Evolutionary conservation across 2,113 vertebrate species (phyloP), one percentile per base, ranked within the genome.

Genomic region (Hippocampus barbouri): DNA sequence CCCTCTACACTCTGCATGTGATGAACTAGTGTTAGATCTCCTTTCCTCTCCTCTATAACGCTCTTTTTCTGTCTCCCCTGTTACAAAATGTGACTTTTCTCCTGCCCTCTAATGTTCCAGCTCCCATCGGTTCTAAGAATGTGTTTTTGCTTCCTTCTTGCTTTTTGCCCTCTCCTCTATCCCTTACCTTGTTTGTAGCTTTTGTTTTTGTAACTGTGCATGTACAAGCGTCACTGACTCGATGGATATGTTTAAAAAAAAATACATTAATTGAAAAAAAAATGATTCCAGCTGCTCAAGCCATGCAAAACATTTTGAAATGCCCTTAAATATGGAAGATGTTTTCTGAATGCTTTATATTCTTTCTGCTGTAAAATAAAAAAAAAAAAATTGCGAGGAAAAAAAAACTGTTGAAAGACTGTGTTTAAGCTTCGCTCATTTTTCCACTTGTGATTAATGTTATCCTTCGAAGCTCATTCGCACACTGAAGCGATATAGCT

Each of bases 321-420:
- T 98, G 96, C 97, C 97, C 97, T 98, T 96, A 98, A 99, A 96
- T 97, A 98, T 96, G 95, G 94, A 98, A 97, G 94, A 98, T 98
- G 97, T 99, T 99, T 99, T 99, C 97, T 99, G 97, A 98, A 99
- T 99, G 97, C 97, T 99, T 99, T 99, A 96, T 98, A 99, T 99
- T 98, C 97, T 98, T 97, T 98, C 96, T 99, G 97, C 97, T 99
- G 97, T 99, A 99, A 98, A 99, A 98, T 99, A 99, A 93, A 93
- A 93, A 93, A 98, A 98, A 96, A 98, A 98, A 96, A 95, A 56
- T 54, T 5, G 47, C 16, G 47, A 89, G 98, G 95, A 95, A 87
- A 81, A 88, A 89, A 90, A 93, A 93, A 93, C 91, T 92, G 88
- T 95, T 95, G 93, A 96, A 97, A 93, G 95, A 94, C 94, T 91